phyloP scores from a whole-genome alignment of 2,113 vertebrate species.

The Cyanoderma ruficeps region DNA sequence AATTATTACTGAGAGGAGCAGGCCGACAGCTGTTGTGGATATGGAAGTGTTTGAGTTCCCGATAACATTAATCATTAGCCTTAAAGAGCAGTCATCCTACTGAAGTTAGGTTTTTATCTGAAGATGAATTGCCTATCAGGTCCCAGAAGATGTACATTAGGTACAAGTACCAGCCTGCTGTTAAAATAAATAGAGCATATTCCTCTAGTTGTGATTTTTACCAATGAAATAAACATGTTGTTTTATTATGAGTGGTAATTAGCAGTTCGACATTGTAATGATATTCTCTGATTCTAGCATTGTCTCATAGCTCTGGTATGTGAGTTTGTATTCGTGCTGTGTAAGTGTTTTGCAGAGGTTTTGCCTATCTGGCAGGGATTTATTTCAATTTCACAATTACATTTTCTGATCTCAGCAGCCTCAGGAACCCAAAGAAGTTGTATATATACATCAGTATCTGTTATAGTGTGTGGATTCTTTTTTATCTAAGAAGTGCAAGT shows the following conservation, averaged over 20 bases:
- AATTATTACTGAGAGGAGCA: neutral
- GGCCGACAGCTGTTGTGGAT: neutral
- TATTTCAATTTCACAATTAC: conserved; percentile 67
- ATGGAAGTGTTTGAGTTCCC: neutral
- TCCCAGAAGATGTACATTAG: neutral
- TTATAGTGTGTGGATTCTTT: neutral
- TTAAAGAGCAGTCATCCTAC: neutral
- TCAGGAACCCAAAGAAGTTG: neutral
- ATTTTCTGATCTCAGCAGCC: conserved; percentile 1
- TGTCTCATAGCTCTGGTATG: conserved; percentile 73
- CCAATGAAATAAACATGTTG: neutral
- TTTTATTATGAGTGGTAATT: conserved; percentile 38
- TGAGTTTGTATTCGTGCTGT: conserved; percentile 63
- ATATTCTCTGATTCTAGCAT: conserved; percentile 57
- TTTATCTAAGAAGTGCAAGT: neutral
- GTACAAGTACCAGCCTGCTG: neutral
- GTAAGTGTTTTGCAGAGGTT: conserved; percentile 57
- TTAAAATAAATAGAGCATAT: neutral
- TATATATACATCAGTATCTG: neutral
- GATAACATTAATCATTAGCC: neutral
- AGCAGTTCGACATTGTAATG: conserved; percentile 25
- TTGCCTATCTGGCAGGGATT: conserved; percentile 54
- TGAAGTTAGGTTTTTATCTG: neutral
- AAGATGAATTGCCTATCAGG: neutral
- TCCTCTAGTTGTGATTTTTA: neutral